phyloP scores from a whole-genome alignment of 2,113 vertebrate species.

The Theristicus caerulescens region DNA sequence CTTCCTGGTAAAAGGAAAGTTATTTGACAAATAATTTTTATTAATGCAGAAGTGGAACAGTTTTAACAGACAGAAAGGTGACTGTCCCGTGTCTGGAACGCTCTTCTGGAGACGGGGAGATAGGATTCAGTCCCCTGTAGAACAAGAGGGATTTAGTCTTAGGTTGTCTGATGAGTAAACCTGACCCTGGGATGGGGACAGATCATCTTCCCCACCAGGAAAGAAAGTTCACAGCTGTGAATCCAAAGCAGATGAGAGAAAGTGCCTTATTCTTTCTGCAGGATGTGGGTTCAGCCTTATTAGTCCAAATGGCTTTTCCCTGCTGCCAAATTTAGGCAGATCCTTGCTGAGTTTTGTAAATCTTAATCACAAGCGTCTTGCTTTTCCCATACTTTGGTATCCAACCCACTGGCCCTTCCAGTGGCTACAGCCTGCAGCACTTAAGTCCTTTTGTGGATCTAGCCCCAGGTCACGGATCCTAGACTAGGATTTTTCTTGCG shows the following conservation, averaged over 20 bases:
- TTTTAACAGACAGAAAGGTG: neutral
- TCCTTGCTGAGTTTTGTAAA: neutral
- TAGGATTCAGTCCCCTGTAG: neutral
- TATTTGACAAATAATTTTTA: neutral
- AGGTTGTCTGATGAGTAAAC: neutral
- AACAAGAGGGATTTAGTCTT: neutral
- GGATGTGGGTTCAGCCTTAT: neutral
- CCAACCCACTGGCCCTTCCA: neutral
- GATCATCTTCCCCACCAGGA: neutral
- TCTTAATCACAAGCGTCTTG: neutral
- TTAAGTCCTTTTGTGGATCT: conserved; percentile 16
- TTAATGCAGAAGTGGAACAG: neutral
- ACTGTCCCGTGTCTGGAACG: neutral
- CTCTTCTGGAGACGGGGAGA: neutral
- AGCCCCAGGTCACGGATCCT: neutral
- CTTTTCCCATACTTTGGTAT: neutral
- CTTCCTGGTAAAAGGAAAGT: neutral
- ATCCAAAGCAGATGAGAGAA: neutral
- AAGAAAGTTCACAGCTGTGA: neutral
- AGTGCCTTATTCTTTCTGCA: neutral
- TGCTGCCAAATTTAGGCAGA: neutral
- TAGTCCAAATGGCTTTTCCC: neutral
- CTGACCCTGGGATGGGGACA: neutral
- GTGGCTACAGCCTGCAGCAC: neutral
- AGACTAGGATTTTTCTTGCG: neutral